Evolutionary conservation across 2,797 vertebrate genomes (phyloP).

Genomic region (Distichodus sexfasciatus): DNA sequence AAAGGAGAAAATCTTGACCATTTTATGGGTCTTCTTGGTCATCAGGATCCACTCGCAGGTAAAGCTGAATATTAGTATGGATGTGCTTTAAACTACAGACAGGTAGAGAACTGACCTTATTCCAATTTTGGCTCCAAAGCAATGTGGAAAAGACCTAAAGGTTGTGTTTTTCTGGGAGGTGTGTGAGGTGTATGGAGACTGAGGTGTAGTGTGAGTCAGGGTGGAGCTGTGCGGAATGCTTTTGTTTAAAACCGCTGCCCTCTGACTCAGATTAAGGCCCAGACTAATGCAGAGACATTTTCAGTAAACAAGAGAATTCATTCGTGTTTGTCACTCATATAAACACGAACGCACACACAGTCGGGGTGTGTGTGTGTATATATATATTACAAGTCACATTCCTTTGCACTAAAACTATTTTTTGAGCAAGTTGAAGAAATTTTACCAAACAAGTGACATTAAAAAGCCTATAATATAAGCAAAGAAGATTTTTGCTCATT

Average conservation of each 20-base stretch:
- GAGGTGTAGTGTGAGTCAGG: constrained; percentile 10
- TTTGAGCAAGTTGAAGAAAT: not conserved
- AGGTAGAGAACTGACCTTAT: no score
- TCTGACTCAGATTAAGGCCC: constrained; percentile 30
- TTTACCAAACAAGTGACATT: not conserved
- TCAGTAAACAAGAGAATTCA: constrained; percentile 26
- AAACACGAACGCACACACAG: constrained; percentile 1
- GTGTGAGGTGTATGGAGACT: not conserved
- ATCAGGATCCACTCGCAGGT: no score
- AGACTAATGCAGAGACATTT: constrained; percentile 24
- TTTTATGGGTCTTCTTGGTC: no score
- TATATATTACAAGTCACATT: not conserved
- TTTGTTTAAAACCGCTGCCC: constrained; percentile 31
- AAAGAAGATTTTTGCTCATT: no score
- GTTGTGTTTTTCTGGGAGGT: not conserved
- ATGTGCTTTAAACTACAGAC: no score
- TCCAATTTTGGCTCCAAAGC: not conserved
- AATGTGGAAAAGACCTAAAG: not conserved
- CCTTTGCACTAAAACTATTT: not conserved
- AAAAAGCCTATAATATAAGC: no score
- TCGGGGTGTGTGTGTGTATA: not conserved
- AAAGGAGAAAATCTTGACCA: no score
- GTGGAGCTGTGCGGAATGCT: constrained; percentile 9
- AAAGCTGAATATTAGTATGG: no score
- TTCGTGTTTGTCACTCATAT: constrained; percentile 12